Evolutionary conservation across 2,888 invertebrate species (phyloP).

Genomic region (Xestoiulus laeticollis): DNA sequence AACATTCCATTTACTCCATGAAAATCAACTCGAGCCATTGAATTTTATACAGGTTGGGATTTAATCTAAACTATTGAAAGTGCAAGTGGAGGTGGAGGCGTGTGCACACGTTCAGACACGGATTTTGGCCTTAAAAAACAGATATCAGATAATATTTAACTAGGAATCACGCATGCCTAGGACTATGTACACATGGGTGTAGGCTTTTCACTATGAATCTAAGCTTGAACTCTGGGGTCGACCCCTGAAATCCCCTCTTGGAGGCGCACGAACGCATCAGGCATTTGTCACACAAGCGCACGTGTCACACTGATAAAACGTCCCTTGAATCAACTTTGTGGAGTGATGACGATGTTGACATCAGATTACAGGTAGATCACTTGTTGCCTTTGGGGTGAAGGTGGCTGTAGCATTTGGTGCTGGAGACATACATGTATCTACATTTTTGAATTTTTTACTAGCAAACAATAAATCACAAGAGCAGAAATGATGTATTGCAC

Average conservation of each 20-base stretch:
- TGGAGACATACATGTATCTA: neutral
- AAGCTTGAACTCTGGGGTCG: slow-evolving; percentile 13
- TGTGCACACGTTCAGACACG: neutral
- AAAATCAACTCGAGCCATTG: neutral
- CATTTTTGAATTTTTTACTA: slow-evolving; percentile 4
- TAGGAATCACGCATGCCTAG: neutral
- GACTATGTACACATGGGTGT: neutral
- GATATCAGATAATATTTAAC: slow-evolving; percentile 9
- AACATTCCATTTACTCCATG: neutral
- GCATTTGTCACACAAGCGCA: slow-evolving; percentile 34
- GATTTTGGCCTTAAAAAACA: neutral
- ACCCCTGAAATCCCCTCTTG: neutral
- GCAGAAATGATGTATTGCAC: neutral
- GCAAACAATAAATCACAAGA: neutral
- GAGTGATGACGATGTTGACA: slow-evolving; percentile 18
- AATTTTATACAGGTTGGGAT: neutral
- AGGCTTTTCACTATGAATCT: neutral
- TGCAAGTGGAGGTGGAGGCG: neutral
- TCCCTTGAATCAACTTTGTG: neutral
- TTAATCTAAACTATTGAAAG: no score
- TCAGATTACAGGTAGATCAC: slow-evolving; percentile 21
- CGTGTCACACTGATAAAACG: slow-evolving; percentile 2
- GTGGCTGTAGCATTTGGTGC: neutral
- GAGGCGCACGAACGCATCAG: neutral
- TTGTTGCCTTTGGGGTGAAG: neutral